phyloP scores from a whole-genome alignment of 2,888 invertebrate genomes.

The Lasiommata megera region DNA sequence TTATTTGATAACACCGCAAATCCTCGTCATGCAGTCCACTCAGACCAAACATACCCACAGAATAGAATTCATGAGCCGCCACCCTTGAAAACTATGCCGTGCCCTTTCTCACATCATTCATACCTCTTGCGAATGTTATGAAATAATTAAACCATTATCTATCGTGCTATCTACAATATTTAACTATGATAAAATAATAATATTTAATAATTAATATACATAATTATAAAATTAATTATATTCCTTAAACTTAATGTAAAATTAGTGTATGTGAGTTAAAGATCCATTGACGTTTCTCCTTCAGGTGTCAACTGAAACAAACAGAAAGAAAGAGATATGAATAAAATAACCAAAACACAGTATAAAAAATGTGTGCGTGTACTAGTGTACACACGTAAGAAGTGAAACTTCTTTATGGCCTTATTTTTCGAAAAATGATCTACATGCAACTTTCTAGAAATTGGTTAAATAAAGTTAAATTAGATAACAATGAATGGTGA shows the following conservation, averaged over 20 bases:
- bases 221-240: not conserved
- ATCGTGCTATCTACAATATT: not conserved
- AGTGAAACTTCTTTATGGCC: no score
- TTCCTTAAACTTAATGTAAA: not conserved
- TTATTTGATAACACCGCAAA: conserved; percentile 28
- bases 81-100: conserved; percentile 52
- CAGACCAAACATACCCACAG: conserved; percentile 28
- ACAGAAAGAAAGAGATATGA: not conserved
- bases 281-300: not conserved
- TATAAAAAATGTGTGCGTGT: no score
- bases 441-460: no score
- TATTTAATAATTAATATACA: no score
- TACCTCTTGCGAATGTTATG: conserved; percentile 37
- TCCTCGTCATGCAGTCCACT: not conserved
- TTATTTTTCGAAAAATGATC: no score
- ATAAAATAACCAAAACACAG: not conserved
- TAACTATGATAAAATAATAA: not conserved
- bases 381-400: no score
- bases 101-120: conserved; percentile 38
- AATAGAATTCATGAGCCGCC: conserved; percentile 58
- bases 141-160: conserved; percentile 31
- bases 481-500: no score
- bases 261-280: not conserved
- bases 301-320: not conserved
- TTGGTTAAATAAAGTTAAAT: no score